Conservation (phyloP, 2,113 vertebrate genomes). For the Chunga burmeisteri region DNA sequence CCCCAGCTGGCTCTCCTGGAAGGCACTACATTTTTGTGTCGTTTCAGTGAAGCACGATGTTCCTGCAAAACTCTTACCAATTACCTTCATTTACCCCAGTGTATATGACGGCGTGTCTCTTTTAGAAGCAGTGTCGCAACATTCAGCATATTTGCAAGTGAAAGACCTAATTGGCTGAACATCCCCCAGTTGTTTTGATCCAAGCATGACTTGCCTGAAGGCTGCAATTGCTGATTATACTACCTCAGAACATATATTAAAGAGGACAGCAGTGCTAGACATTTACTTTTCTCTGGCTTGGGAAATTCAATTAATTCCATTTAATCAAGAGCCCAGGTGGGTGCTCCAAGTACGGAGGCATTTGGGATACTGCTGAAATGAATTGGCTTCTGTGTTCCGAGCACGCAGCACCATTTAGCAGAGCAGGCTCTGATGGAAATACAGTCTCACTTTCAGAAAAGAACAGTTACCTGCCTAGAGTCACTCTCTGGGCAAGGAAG, state of each 20-base stretch:
- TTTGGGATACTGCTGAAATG: neutral
- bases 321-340: neutral
- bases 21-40: neutral
- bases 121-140: neutral
- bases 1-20: neutral
- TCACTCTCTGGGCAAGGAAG: neutral
- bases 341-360: neutral
- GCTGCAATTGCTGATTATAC: neutral
- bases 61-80: neutral
- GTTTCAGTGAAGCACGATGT: neutral
- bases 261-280: conserved; percentile 12
- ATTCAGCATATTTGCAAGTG: neutral
- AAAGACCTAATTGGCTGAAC: neutral
- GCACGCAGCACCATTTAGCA: neutral
- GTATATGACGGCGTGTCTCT: neutral
- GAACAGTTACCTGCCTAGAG: neutral
- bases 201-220: neutral
- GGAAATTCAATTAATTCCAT: conserved; percentile 37
- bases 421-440: neutral
- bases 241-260: neutral
- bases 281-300: neutral
- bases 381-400: neutral
- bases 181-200: neutral
- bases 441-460: neutral
- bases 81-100: neutral